Percentiles rank a stretch among this genome's conserved stretches.
phyloP scores from a whole-genome alignment of 1,140 invertebrate genomes.

The Schmidtea mediterranea region DNA sequence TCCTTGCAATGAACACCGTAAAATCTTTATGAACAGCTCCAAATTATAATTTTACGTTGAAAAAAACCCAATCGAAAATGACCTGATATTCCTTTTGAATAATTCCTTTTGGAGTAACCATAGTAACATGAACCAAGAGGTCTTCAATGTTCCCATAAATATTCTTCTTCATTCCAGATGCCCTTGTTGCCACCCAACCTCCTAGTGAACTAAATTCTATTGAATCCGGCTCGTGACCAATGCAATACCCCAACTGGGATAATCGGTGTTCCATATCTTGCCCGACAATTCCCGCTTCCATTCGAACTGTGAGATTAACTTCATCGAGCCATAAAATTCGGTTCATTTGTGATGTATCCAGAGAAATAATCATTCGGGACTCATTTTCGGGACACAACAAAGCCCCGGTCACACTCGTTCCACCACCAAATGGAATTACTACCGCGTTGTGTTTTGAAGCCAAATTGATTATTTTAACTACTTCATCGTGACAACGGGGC shows the following conservation, averaged over 20 bases:
- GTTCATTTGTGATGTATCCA: slow-evolving; percentile 78
- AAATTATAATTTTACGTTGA: no score
- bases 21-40: no score
- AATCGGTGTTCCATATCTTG: slow-evolving; percentile 40
- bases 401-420: slow-evolving; percentile 73
- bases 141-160: slow-evolving; percentile 92
- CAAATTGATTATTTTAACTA: slow-evolving; percentile 47
- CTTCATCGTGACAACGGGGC: slow-evolving; percentile 52
- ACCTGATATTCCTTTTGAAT: slow-evolving; percentile 44
- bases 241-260: slow-evolving; percentile 27
- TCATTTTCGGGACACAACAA: slow-evolving; percentile 56
- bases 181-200: slow-evolving; percentile 91
- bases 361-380: slow-evolving; percentile 48
- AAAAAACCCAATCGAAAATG: no score
- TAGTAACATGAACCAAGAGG: slow-evolving; percentile 50
- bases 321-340: slow-evolving; percentile 69
- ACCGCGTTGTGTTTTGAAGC: slow-evolving; percentile 48
- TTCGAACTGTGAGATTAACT: slow-evolving; percentile 50
- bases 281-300: slow-evolving; percentile 68
- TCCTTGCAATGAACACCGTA: no score
- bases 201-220: slow-evolving; percentile 79
- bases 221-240: slow-evolving; percentile 71
- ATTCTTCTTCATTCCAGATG: slow-evolving; percentile 98
- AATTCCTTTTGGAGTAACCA: slow-evolving; percentile 55
- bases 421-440: slow-evolving; percentile 77